phyloP scores from a whole-genome alignment of 2,888 invertebrate species.

The Xylophagus ater region DNA sequence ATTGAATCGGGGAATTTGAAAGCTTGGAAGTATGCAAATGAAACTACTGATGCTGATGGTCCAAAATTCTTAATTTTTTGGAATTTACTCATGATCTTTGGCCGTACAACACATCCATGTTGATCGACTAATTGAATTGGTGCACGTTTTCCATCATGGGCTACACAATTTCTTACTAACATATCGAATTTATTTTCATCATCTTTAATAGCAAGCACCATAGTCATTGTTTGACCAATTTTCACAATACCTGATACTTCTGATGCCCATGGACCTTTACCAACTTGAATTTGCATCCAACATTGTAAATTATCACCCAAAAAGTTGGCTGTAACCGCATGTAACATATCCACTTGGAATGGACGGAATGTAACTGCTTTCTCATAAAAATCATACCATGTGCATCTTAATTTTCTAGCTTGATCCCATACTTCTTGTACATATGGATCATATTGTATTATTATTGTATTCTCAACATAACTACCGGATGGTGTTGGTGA shows the following conservation, averaged over 20 bases:
- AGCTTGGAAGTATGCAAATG: slow-evolving; percentile 92
- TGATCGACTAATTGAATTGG: slow-evolving; percentile 89
- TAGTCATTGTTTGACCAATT: slow-evolving; percentile 94
- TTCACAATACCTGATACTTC: slow-evolving; percentile 92
- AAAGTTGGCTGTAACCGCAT: slow-evolving; percentile 91
- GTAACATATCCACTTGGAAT: slow-evolving; percentile 92
- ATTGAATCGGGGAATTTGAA: slow-evolving; percentile 95
- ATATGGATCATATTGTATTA: slow-evolving; percentile 89
- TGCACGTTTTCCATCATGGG: slow-evolving; percentile 86
- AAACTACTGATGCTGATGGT: slow-evolving; percentile 85
- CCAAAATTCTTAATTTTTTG: slow-evolving; percentile 94
- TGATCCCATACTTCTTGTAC: slow-evolving; percentile 95
- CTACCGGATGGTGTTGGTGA: slow-evolving; percentile 85
- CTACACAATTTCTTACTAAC: slow-evolving; percentile 88
- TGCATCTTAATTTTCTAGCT: slow-evolving; percentile 77
- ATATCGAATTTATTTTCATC: slow-evolving; percentile 94
- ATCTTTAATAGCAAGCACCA: slow-evolving; percentile 91
- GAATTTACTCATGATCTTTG: slow-evolving; percentile 92
- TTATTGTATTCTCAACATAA: slow-evolving; percentile 89
- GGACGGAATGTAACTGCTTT: slow-evolving; percentile 90
- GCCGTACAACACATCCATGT: slow-evolving; percentile 84
- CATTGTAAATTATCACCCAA: slow-evolving; percentile 90
- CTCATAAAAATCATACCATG: slow-evolving; percentile 94
- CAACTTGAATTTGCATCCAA: slow-evolving; percentile 97
- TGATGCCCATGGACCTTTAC: slow-evolving; percentile 94